Evolutionary conservation across 2,797 vertebrate species (phyloP), one percentile per base, ranked within the genome.

Genomic region (Anas acuta): DNA sequence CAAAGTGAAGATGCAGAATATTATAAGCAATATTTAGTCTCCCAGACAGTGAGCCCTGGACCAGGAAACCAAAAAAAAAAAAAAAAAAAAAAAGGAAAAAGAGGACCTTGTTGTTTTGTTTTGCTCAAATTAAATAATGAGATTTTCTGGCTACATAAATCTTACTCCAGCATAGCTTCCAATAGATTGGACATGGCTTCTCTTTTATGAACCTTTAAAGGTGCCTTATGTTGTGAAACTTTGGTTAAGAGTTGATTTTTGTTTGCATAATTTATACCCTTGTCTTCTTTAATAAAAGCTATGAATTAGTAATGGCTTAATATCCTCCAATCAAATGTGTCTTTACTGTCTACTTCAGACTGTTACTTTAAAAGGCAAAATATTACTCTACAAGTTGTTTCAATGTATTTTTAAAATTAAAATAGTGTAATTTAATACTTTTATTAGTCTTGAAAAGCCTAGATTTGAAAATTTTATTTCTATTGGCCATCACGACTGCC

Each of bases 321-420:
- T 61, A 61, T 75, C 60, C 30, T 87, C 87, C 43, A 45, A 4
- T 77, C 37, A 71, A 43, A 88, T 78, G 43, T 56, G 79, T 11
- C 35, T 91, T 95, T 76, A 69, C 49, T 17, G 45, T 76, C 30
- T 7, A 25, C 13, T 22, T 77, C 30, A 41, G 78, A 62, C 88
- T 78, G 65, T 87, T 84, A 35, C 91, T 95, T 62, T 92, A 64
- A 89, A 74, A 14, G 33, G 74, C 30, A 76, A 90, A 86, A 62
- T 79, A 39, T n/a, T 39, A 45, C 33, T 65, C 26, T 86, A 11
- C 58, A 87, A 70, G 41, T 75, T 45, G 6, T 75, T 95, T 61
- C 41, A 45, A 3, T 49, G 13, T 51, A 70, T 90, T 86, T 62
- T 60, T 62, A 93, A 86, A 80, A 61, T 67, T 30, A 71, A 89